phyloP scores from a whole-genome alignment of 2,888 invertebrate species.

The Drosophila longiperda region DNA sequence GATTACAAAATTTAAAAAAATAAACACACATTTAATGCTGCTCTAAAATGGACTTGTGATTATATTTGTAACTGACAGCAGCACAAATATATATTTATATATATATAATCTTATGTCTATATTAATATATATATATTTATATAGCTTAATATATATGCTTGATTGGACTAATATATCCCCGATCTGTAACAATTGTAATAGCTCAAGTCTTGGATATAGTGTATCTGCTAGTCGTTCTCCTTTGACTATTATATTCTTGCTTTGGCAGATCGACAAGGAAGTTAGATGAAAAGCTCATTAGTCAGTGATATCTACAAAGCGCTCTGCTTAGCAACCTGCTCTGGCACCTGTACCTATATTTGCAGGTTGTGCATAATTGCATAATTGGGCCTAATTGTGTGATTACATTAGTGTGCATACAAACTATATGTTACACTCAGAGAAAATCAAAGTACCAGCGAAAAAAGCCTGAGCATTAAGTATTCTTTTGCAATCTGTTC shows the following conservation, averaged over 20 bases:
- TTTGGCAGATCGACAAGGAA: conserved; percentile 12
- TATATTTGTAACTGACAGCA: background rate
- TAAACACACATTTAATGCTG: conserved; percentile 40
- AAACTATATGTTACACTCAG: conserved; percentile 9
- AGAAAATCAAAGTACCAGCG: background rate
- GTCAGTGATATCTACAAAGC: conserved; percentile 68
- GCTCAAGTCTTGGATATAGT: background rate
- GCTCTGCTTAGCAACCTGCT: conserved; percentile 48
- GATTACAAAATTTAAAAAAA: background rate
- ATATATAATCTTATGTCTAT: background rate
- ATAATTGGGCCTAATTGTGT: conserved; percentile 76
- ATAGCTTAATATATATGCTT: background rate
- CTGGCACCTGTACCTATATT: conserved; percentile 49
- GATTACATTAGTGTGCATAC: conserved; percentile 62
- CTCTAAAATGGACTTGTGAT: background rate
- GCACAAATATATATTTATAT: background rate
- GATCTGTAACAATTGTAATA: background rate
- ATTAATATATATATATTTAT: background rate
- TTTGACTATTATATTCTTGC: conserved; percentile 43
- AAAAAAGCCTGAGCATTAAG: background rate
- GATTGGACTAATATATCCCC: background rate
- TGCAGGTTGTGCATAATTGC: conserved; percentile 46
- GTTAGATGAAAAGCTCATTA: conserved; percentile 61
- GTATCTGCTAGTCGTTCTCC: conserved; percentile 33
- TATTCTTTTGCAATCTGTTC: background rate